Evolutionary conservation across 1,140 invertebrate genomes (phyloP), one percentile per base, ranked within the genome.

Genomic region (Drosophila burlai): DNA sequence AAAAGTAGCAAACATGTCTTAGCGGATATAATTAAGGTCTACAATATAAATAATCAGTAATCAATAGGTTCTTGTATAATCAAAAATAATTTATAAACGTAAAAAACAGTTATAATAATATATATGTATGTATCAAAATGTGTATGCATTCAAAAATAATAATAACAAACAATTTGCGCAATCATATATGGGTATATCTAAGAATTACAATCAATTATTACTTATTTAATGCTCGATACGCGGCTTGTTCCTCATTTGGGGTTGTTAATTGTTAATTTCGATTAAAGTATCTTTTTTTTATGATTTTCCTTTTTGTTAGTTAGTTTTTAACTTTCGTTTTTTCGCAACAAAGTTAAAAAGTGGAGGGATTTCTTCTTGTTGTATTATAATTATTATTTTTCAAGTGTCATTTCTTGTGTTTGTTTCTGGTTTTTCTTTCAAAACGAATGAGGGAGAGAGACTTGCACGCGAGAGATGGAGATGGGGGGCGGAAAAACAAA

Each of bases 61-160:
- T 87, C 84, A 89, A 89, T 89, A 87, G 52, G 49, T 87, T 65
- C 13, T 87, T 68, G 49, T 87, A 89, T 67, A 87, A 84, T 89
- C 81, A 87, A 87, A 83, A 86, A 86, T 86, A 86, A 86, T 85
- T 86, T 83, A 89, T 87, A 83, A 86, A 86, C 83, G 86, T 86
- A 86, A 86, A 85, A 86, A 87, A 86, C 84, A 86, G 83, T 74
- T 86, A 71, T 89, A 52, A 52, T 52, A 52, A 52, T 81, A 81
- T 81, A 75, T 65, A 69, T 55, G 52, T 55, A 67, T 76, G 75
- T 81, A 81, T 84, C 63, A 83, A 85, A 81, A 38, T 55, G 52
- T 73, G 71, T 81, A 85, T 72, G 83, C 62, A 86, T 83, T 86
- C 80, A 89, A 86, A 87, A 89, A 84, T 79, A 84, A 84, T 76